Conservation (phyloP, 2,888 invertebrate genomes). For the Epistrophe grossulariae region DNA sequence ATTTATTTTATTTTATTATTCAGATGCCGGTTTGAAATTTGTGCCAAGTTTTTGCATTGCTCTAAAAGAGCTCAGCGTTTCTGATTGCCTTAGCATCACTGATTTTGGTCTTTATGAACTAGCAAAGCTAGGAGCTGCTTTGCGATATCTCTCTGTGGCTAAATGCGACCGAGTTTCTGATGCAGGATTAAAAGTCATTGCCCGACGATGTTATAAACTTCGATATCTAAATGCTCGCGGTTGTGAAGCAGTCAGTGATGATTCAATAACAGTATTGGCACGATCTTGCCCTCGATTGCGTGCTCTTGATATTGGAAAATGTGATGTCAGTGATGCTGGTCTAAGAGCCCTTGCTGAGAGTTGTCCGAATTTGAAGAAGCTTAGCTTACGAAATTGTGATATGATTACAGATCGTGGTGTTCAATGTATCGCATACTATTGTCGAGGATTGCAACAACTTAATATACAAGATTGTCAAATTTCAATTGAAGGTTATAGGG, state of each 20-base stretch:
- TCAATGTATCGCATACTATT: conserved; percentile 94
- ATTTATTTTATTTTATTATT: background rate
- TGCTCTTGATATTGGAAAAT: conserved; percentile 96
- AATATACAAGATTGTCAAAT: conserved; percentile 97
- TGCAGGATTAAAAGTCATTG: conserved; percentile 94
- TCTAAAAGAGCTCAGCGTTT: conserved; percentile 94
- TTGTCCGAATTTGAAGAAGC: conserved; percentile 94
- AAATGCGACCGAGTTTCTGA: conserved; percentile 97
- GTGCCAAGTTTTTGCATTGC: conserved; percentile 94
- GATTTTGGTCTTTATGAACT: conserved; percentile 96
- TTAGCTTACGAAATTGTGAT: conserved; percentile 95
- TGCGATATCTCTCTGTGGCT: conserved; percentile 96
- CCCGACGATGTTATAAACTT: conserved; percentile 93
- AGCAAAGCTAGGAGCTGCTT: conserved; percentile 93
- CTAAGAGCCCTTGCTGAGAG: conserved; percentile 93
- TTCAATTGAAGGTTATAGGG: conserved; percentile 94
- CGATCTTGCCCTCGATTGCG: conserved; percentile 93
- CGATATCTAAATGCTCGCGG: conserved; percentile 95
- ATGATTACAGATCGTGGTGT: conserved; percentile 95
- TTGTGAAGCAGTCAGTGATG: conserved; percentile 97
- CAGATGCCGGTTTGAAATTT: conserved; percentile 95
- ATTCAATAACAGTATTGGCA: conserved; percentile 93
- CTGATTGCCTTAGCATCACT: conserved; percentile 94
- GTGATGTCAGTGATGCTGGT: conserved; percentile 96
- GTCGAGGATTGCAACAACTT: conserved; percentile 94